These are phyloP conservation scores for Leucophenga montana DNA, from an alignment of 2,888 invertebrate species.

Conservation along the genomic window DNA sequence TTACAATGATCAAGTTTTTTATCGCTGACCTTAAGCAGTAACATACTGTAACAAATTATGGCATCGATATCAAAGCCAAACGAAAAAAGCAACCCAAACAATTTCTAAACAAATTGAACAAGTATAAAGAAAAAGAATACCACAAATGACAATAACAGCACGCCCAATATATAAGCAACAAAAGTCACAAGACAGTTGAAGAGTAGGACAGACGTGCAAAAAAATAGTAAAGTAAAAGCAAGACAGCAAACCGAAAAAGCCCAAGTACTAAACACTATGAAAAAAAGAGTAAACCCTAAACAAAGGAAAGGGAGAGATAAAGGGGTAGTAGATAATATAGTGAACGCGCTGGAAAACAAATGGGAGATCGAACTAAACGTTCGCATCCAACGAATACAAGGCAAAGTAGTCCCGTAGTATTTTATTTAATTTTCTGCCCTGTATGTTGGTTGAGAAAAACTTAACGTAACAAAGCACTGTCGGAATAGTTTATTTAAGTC, in stretches of 20 bases:
- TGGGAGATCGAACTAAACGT: not conserved
- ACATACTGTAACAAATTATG: not conserved
- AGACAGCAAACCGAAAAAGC: not conserved
- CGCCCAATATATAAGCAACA: slow-evolving; percentile 42
- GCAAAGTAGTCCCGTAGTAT: not conserved
- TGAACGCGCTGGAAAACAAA: not conserved
- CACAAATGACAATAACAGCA: slow-evolving; percentile 31
- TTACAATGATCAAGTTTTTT: no score
- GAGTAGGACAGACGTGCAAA: slow-evolving; percentile 32
- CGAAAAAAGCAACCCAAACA: slow-evolving; percentile 53
- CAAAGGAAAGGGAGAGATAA: not conserved
- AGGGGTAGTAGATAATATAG: not conserved
- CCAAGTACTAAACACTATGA: not conserved
- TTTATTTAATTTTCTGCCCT: not conserved
- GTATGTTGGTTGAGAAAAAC: not conserved
- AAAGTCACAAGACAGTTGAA: slow-evolving; percentile 30
- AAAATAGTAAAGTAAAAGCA: slow-evolving; percentile 3
- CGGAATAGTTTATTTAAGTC: no score
- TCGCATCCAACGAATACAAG: not conserved
- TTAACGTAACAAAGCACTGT: no score
- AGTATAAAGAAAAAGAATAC: slow-evolving; percentile 39
- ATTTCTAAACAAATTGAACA: slow-evolving; percentile 58
- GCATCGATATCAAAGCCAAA: not conserved
- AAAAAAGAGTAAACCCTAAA: not conserved
- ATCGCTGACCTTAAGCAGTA: not conserved